A percentile compares a stretch with the other conserved stretches of the same genome.
Evolutionary conservation across 2,888 invertebrate genomes (phyloP).

Genomic region (Tholera decimalis): DNA sequence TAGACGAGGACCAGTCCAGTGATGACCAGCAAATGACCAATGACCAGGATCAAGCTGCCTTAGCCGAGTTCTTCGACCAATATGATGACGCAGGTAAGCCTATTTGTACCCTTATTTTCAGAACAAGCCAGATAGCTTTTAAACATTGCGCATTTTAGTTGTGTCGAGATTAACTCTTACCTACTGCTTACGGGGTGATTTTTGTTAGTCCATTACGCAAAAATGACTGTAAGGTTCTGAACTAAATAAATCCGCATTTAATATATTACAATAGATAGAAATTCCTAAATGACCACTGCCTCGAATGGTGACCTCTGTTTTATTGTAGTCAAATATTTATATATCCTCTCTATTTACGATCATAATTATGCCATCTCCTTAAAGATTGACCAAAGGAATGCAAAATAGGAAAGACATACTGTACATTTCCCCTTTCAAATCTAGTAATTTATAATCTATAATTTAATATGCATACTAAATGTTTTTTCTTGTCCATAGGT

Average conservation of each 20-base stretch:
- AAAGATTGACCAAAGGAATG: background rate
- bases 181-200: too few relatives aligned
- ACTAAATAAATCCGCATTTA: too few relatives aligned
- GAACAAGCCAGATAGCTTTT: too few relatives aligned
- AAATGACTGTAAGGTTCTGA: too few relatives aligned
- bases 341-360: background rate
- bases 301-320: background rate
- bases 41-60: conserved; percentile 81
- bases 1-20: conserved; percentile 82
- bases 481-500: conserved; percentile 69
- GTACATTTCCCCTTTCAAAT: background rate
- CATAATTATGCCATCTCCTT: background rate
- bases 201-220: too few relatives aligned
- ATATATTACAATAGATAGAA: background rate
- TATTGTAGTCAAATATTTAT: background rate
- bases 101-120: background rate
- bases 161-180: too few relatives aligned
- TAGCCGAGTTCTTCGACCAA: conserved; percentile 82
- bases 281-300: background rate
- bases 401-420: background rate
- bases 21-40: conserved; percentile 73
- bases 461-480: too few relatives aligned
- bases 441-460: background rate
- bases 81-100: conserved; percentile 82
- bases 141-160: too few relatives aligned